Evolutionary conservation across 1,140 invertebrate genomes (phyloP), one percentile per base, ranked within the genome.

Genomic region (Leptopilina boulardi): DNA sequence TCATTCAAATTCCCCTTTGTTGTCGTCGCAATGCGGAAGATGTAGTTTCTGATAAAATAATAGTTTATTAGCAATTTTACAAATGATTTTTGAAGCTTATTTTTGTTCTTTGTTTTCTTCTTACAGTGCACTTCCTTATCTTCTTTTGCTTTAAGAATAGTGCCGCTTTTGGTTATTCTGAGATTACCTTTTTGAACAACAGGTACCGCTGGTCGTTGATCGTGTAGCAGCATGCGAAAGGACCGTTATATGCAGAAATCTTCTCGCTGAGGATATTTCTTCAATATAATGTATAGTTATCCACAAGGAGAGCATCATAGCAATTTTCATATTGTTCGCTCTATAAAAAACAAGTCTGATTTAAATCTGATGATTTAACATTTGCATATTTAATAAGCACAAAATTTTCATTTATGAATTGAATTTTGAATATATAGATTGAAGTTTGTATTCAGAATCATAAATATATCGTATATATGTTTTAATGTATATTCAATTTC

Each of bases 241-340:
- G 26, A 87, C 86, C 86, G 87, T 88, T 88, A 87, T 83, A 71
- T 78, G 42, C 82, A 76, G 79, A 80, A 81, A 82, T 85, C 85
- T 86, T 86, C 86, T 83, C 86, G 85, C 81, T 80, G 70, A 79
- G 73, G 78, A 76, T 78, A 80, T 82, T 80, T 76, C 74, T 80
- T 80, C 78, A 71, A 80, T 84, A 83, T 87, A 87, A 87, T 87
- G 85, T 87, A n/a, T n/a, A 87, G 84, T 87, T 87, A 87, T 87
- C 82, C 81, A n/a, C 15, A 13, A 47, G 44, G 13, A 47, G 77
- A 82, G 80, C 77, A 80, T 73, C 41, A 56, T 3, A 42, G 41
- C 9, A 47, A 47, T 47, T 47, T 47, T 47, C 44, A 47, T 47
- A 47, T 47, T 47, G 44, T 47, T 47, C 44, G 1, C 13, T 44